Evolutionary conservation across 2,888 invertebrate species (phyloP).

Genomic region (Nudaria mundana): DNA sequence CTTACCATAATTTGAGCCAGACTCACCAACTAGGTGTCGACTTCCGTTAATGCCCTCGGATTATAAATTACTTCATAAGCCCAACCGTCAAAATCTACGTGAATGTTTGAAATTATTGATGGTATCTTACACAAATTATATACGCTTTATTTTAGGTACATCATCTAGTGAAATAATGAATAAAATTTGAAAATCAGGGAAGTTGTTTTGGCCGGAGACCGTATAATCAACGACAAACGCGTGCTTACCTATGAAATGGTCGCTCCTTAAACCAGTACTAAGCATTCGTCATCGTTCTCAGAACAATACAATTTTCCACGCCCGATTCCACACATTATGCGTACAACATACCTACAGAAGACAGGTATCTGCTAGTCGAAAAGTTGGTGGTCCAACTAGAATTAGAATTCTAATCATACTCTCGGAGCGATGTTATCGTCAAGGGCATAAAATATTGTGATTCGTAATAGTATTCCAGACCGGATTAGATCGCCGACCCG

Average conservation of each 20-base stretch:
- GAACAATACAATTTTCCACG: constrained; percentile 41
- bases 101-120: no score
- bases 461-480: constrained; percentile 60
- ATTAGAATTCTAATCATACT: constrained; percentile 66
- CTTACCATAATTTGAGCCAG: no score
- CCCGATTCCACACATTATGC: constrained; percentile 30
- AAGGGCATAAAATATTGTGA: constrained; percentile 73
- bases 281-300: constrained; percentile 19
- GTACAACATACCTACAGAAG: constrained; percentile 4
- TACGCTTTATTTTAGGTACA: no score
- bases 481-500: constrained; percentile 67
- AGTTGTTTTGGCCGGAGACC: no score
- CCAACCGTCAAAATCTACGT: no score
- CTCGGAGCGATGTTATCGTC: constrained; percentile 57
- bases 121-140: no score
- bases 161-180: no score
- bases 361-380: constrained; percentile 36
- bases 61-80: no score
- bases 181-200: no score
- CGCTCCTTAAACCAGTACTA: constrained; percentile 3
- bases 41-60: no score
- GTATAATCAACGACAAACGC: constrained; percentile 6
- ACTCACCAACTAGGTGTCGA: no score
- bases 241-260: constrained; percentile 8
- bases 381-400: constrained; percentile 64